A percentile compares a stretch with the other conserved stretches of the same genome.
Conservation (phyloP, 1,140 invertebrate genomes). For the Apis laboriosa region DNA sequence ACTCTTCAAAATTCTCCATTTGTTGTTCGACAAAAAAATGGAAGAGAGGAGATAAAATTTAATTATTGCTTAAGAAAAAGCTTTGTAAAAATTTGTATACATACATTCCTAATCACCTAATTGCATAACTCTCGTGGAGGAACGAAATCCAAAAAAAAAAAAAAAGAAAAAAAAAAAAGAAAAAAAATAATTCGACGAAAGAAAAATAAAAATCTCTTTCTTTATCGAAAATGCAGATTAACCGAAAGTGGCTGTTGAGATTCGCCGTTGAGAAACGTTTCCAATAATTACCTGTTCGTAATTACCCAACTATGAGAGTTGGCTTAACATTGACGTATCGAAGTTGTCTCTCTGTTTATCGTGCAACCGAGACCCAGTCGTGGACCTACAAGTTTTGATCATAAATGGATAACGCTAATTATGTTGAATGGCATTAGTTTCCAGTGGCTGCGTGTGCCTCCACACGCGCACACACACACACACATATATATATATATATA, state of each 20-base stretch:
- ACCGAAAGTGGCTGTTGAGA: background rate
- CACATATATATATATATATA: constrained; percentile 13
- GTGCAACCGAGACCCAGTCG: constrained; percentile 15
- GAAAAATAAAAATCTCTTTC: background rate
- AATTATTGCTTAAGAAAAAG: too few species aligned
- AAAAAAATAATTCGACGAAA: background rate
- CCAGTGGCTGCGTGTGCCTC: constrained; percentile 39
- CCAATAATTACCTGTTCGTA: constrained; percentile 35
- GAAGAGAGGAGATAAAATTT: too few species aligned
- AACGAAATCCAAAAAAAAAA: too few species aligned
- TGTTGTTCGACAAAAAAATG: too few species aligned
- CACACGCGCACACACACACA: background rate
- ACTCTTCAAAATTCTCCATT: too few species aligned
- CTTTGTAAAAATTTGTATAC: too few species aligned
- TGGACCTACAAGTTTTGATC: constrained; percentile 43
- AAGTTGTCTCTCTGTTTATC: constrained; percentile 32
- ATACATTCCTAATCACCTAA: too few species aligned
- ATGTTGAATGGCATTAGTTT: constrained; percentile 58
- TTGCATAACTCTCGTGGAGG: too few species aligned
- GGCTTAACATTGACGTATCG: constrained; percentile 43
- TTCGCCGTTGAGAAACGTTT: background rate
- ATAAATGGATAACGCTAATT: constrained; percentile 60
- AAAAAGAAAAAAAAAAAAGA: too few species aligned
- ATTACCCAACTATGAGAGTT: constrained; percentile 30
- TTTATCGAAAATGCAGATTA: background rate